phyloP scores from a whole-genome alignment of 1,140 invertebrate genomes.

The Drosophila lacteicornis region DNA sequence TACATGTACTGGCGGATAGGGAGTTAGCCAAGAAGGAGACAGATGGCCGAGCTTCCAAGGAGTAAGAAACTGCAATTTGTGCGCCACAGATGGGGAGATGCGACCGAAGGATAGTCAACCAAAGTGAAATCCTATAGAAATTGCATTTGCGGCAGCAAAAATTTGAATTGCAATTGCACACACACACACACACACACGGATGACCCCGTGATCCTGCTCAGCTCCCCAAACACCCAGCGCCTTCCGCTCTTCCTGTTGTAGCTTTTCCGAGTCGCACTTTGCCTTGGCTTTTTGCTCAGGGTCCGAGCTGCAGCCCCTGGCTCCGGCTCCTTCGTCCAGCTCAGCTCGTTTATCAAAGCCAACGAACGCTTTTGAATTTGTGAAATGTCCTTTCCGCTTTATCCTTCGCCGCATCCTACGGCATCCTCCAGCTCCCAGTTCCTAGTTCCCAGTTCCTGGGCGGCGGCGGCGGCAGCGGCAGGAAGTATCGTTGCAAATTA shows the following conservation, averaged over 20 bases:
- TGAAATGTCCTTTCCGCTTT: constrained; percentile 76
- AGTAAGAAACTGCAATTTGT: constrained; percentile 51
- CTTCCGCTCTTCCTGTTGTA: not conserved
- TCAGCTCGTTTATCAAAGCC: constrained; percentile 78
- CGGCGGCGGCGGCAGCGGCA: not conserved
- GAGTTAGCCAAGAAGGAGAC: not conserved
- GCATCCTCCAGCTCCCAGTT: not conserved
- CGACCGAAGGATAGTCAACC: constrained; percentile 33
- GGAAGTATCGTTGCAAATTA: constrained; percentile 77
- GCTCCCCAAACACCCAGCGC: not conserved
- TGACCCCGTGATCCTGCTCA: not conserved
- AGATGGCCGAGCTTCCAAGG: constrained; percentile 2
- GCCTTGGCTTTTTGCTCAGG: constrained; percentile 23
- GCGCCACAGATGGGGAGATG: constrained; percentile 34
- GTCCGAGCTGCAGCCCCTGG: constrained; percentile 9
- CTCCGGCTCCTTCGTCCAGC: constrained; percentile 23
- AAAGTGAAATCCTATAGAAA: constrained; percentile 73
- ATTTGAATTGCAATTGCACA: constrained; percentile 77
- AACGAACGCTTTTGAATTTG: constrained; percentile 77
- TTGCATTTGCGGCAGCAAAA: constrained; percentile 76
- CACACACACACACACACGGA: constrained; percentile 16
- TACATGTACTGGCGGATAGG: not conserved
- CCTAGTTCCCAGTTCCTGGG: not conserved
- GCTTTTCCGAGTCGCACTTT: not conserved
- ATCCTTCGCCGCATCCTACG: constrained; percentile 8